Conservation (phyloP, 2,797 vertebrate species). For the Microchirus variegatus region DNA sequence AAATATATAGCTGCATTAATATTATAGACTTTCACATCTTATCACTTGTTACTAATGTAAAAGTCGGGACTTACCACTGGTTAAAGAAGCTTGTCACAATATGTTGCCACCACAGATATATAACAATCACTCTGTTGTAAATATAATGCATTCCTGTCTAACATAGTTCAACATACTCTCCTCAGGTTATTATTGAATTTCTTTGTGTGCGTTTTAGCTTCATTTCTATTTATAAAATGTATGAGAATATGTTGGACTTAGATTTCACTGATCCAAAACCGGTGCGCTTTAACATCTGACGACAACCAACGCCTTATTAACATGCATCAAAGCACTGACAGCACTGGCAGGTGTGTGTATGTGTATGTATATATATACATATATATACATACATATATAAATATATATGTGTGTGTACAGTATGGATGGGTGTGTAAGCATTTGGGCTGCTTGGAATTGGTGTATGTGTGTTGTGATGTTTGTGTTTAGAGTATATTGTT, state of each 20-base stretch:
- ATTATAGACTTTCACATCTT: constrained; percentile 61
- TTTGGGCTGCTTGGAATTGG: constrained; percentile 24
- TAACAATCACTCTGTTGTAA: constrained; percentile 79
- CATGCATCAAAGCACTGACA: constrained; percentile 69
- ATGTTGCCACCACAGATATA: constrained; percentile 48
- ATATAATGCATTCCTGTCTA: constrained; percentile 78
- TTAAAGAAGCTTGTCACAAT: constrained; percentile 55
- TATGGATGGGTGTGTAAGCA: constrained; percentile 29
- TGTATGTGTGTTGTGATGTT: constrained; percentile 21
- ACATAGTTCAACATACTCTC: constrained; percentile 75
- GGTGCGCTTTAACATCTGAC: constrained; percentile 35
- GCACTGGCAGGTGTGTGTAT: constrained; percentile 38
- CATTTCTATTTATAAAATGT: constrained; percentile 82
- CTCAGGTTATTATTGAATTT: constrained; percentile 82
- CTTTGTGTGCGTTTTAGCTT: constrained; percentile 73
- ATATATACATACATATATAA: constrained; percentile 13
- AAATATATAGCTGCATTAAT: constrained; percentile 67
- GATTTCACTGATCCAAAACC: constrained; percentile 51
- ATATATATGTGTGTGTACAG: constrained; percentile 18
- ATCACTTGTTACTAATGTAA: constrained; percentile 73
- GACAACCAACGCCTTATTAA: constrained; percentile 47
- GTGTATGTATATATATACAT: constrained; percentile 14
- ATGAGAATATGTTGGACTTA: constrained; percentile 74
- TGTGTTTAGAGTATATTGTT: constrained; percentile 38
- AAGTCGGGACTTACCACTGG: constrained; percentile 76